Percentiles rank a stretch among this genome's conserved stretches.
Conservation (phyloP, 2,113 vertebrate species). For the Nerophis lumbriciformis region DNA sequence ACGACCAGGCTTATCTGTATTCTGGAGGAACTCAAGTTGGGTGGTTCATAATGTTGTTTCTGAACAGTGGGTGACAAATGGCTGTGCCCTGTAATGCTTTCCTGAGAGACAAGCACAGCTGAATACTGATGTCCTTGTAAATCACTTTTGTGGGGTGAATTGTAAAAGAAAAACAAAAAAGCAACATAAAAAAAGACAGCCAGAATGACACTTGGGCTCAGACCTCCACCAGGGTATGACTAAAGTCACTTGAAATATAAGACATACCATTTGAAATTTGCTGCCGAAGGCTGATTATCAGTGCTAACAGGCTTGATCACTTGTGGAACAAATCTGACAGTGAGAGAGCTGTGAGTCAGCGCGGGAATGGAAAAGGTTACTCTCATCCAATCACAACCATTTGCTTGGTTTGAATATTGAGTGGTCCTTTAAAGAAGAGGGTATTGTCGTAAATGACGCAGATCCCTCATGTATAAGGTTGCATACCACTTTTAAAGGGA, state of each 20-base stretch:
- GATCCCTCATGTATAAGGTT: neutral
- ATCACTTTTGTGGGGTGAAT: constrained; percentile 8
- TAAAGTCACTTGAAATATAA: neutral
- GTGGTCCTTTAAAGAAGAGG: neutral
- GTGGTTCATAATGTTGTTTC: constrained; percentile 44
- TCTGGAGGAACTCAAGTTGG: constrained; percentile 20
- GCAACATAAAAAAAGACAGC: neutral
- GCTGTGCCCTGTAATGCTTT: constrained; percentile 35
- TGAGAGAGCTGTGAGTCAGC: neutral
- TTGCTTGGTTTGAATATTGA: constrained; percentile 1
- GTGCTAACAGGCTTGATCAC: neutral
- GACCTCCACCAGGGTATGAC: neutral
- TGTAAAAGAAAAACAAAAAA: neutral
- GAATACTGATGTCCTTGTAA: constrained; percentile 43
- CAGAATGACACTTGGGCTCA: neutral
- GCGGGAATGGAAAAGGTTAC: neutral
- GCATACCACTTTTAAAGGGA: neutral
- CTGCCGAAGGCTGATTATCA: neutral
- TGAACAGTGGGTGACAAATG: constrained; percentile 53
- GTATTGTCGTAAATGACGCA: neutral
- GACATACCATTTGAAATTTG: neutral
- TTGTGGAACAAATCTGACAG: neutral
- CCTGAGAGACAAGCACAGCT: constrained; percentile 24
- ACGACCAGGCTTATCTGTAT: constrained; percentile 39
- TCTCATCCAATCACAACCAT: neutral